phyloP scores from a whole-genome alignment of 2,797 vertebrate species.

The Rhadinocentrus ornatus region DNA sequence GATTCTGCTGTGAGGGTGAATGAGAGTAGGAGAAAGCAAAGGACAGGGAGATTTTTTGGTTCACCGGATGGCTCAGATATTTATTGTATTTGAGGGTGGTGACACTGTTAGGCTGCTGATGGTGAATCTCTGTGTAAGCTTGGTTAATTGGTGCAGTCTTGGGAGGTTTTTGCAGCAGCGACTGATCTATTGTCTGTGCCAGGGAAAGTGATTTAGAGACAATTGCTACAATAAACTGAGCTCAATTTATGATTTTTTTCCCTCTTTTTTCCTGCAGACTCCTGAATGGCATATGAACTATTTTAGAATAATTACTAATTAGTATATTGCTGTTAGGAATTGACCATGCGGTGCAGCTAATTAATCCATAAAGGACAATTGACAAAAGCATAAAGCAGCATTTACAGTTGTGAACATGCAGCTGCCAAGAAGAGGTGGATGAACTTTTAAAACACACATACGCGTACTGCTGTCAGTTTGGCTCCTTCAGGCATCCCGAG shows the following conservation, averaged over 20 bases:
- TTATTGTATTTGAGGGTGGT: slow-evolving; percentile 25
- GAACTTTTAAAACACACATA: slow-evolving; percentile 25
- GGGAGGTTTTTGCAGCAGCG: slow-evolving; percentile 12
- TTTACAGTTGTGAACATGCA: slow-evolving; percentile 43
- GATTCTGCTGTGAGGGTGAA: slow-evolving; percentile 30
- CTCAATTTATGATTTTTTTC: slow-evolving; percentile 5
- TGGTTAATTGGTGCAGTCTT: slow-evolving; percentile 10
- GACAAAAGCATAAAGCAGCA: slow-evolving; percentile 60
- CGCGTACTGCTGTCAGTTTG: slow-evolving; percentile 38
- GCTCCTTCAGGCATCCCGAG: slow-evolving; percentile 45
- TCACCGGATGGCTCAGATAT: slow-evolving; percentile 44
- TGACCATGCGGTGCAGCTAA: slow-evolving; percentile 65
- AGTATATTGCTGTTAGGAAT: slow-evolving; percentile 63
- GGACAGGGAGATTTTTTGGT: slow-evolving; percentile 8
- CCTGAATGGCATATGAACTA: slow-evolving; percentile 35
- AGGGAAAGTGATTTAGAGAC: neutral
- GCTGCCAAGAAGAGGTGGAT: slow-evolving; percentile 39
- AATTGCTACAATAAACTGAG: slow-evolving; percentile 5
- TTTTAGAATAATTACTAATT: slow-evolving; percentile 53
- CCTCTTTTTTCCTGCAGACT: neutral
- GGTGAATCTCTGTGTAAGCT: slow-evolving; percentile 26
- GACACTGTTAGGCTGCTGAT: slow-evolving; percentile 23
- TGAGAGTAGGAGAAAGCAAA: neutral
- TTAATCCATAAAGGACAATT: slow-evolving; percentile 71
- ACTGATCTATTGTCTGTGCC: slow-evolving; percentile 15